Evolutionary conservation across 2,888 invertebrate species (phyloP), one percentile per base, ranked within the genome.

Genomic region (Tiliacea aurago): DNA sequence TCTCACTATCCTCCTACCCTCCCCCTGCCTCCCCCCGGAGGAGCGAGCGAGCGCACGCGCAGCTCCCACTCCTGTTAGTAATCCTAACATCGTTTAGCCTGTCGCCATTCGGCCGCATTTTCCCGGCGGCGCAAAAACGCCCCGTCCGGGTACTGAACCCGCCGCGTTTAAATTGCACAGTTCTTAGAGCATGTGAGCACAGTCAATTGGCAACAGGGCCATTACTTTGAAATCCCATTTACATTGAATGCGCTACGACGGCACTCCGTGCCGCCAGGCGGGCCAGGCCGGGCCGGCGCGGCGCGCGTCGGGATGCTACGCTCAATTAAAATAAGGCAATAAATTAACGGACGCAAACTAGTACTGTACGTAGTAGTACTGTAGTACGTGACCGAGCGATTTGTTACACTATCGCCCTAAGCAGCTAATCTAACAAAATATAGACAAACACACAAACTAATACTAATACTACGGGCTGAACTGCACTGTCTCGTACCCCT

Each of bases 241-340:
- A 94, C 95, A 95, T 95, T 95, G 95, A 95, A 95, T 95, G 95
- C 93, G 84, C 89, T 74, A 86, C 85, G 89, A 88, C 87, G 86
- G 88, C 77, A 73, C 76, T 81, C 53, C 64, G 68, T 58, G 37
- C 73, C 43, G 64, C 65, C 59, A 28, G n/a, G 45, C 45, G 43
- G 41, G 63, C 62, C 83, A 83, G 4, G 68, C 49, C 70, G 45
- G 59, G 37, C 82, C 87, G 43, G 2, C 2, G 11, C 37, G 37
- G 0, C 37, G 6, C 37, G 43, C 56, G 85, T 86, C 90, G 90
- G 85, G 92, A 91, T 90, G 91, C 90, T 86, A 87, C 88, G 86
- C 90, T 90, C 94, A 95, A 95, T 95, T 95, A 95, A 95, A 95
- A 95, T 94, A 92, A 92, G 90, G 89, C 92, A 90, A 93, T 94